phyloP scores from a whole-genome alignment of 2,113 vertebrate genomes.

The Daboia siamensis region DNA sequence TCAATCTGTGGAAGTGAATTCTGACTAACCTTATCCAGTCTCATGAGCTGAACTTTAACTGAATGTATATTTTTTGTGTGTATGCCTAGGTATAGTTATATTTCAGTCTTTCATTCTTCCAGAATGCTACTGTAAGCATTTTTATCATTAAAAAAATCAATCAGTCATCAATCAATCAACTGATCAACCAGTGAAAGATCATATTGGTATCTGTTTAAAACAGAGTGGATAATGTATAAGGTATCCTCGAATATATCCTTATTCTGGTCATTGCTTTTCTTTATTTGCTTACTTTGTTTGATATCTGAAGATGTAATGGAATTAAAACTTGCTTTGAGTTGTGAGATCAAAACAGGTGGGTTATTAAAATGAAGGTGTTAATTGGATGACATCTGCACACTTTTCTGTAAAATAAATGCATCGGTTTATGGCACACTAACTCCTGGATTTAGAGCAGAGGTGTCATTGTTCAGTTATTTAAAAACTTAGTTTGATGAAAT shows the following conservation, averaged over 20 bases:
- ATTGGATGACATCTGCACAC: neutral
- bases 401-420: neutral
- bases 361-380: neutral
- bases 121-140: no score
- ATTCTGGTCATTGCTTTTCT: neutral
- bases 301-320: neutral
- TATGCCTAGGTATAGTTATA: neutral
- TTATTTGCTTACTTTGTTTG: neutral
- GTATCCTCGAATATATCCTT: neutral
- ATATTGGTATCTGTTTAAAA: neutral
- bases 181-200: neutral
- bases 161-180: neutral
- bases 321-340: neutral
- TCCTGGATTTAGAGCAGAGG: neutral
- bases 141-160: neutral
- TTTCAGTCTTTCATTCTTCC: neutral
- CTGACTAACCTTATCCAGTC: neutral
- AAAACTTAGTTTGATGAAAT: neutral
- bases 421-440: neutral
- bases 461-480: neutral
- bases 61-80: neutral
- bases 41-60: neutral
- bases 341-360: neutral
- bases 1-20: neutral
- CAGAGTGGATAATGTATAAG: neutral